Percentiles rank a stretch among this genome's conserved stretches.
These are phyloP conservation scores for Phoxinus phoxinus DNA, from an alignment of 2,113 vertebrate genomes.

Conservation along the genomic window DNA sequence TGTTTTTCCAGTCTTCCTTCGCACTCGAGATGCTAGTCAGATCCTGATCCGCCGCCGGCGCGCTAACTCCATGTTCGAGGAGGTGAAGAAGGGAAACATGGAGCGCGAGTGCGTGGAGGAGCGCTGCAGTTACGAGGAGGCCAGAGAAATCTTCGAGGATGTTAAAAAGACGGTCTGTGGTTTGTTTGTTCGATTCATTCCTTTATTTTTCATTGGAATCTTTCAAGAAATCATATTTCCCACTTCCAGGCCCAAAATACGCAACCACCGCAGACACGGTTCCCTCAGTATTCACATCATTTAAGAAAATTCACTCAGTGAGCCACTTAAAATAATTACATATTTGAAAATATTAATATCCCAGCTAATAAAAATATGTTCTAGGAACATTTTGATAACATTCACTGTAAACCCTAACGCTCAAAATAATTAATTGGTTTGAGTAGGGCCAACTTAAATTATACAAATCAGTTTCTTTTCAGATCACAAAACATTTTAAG, in stretches of 20 bases:
- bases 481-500: too few species aligned
- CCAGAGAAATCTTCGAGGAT: slow-evolving; percentile 91
- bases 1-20: slow-evolving; percentile 81
- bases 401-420: too few species aligned
- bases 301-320: too few species aligned
- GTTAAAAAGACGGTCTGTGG: slow-evolving; percentile 71
- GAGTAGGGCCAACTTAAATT: too few species aligned
- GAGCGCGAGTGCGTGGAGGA: slow-evolving; percentile 93
- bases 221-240: not conserved
- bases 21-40: slow-evolving; percentile 71
- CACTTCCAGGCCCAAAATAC: not conserved
- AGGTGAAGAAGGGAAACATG: slow-evolving; percentile 82
- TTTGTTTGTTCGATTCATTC: not conserved
- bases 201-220: not conserved
- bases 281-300: not conserved
- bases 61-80: slow-evolving; percentile 84
- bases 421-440: too few species aligned
- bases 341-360: too few species aligned
- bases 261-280: not conserved
- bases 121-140: slow-evolving; percentile 85
- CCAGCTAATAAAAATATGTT: too few species aligned
- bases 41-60: slow-evolving; percentile 80
- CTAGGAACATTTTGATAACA: too few species aligned
- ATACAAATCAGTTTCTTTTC: too few species aligned
- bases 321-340: too few species aligned